A percentile compares a stretch with the other conserved stretches of the same genome.
Evolutionary conservation across 1,140 invertebrate species (phyloP).

Genomic region (Cataglyphis hispanica): DNA sequence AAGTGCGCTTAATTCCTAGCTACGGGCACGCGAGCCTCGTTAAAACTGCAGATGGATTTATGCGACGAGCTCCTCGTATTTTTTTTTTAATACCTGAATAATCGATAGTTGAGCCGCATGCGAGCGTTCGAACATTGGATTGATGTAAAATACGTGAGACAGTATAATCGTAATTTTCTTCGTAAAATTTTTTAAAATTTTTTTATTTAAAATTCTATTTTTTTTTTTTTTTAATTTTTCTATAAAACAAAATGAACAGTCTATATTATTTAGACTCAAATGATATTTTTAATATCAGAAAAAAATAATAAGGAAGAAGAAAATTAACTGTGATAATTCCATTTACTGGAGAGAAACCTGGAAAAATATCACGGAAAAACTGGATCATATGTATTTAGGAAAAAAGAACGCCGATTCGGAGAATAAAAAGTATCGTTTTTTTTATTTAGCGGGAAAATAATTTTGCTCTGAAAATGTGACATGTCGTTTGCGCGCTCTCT

Average conservation of each 20-base stretch:
- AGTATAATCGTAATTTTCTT: neutral
- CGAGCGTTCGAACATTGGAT: neutral
- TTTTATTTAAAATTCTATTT: no score
- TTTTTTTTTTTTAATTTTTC: no score
- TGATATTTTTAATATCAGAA: neutral
- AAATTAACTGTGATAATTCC: neutral
- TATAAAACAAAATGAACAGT: no score
- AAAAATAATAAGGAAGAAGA: neutral
- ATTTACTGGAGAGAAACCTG: neutral
- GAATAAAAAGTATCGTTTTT: neutral
- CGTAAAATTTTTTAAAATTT: neutral
- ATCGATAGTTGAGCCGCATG: conserved; percentile 14
- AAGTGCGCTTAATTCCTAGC: conserved; percentile 39
- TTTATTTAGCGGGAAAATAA: conserved; percentile 8
- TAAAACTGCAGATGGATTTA: conserved; percentile 50
- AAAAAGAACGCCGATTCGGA: neutral
- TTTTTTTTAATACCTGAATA: conserved; percentile 34
- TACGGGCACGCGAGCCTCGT: conserved; percentile 46
- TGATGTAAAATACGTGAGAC: neutral
- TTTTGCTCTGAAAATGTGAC: neutral
- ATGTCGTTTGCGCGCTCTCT: neutral
- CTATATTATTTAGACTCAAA: neutral
- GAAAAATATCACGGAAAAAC: conserved; percentile 5
- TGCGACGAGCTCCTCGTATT: conserved; percentile 27
- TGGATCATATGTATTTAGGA: no score